phyloP scores from a whole-genome alignment of 2,888 invertebrate genomes.

The Ramazzottius varieornatus region DNA sequence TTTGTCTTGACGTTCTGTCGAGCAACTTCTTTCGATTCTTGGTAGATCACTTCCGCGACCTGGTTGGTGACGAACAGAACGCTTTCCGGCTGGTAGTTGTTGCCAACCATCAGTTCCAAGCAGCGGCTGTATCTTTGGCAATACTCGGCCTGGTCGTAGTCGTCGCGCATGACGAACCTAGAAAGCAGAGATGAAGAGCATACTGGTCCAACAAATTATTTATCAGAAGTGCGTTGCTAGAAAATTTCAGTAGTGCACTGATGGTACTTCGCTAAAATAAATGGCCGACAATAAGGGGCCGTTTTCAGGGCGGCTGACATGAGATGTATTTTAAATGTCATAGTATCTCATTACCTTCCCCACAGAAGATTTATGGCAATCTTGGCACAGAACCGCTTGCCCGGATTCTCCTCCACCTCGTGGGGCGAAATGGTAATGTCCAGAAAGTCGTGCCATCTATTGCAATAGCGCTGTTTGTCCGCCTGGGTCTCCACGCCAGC shows the following conservation, averaged over 20 bases:
- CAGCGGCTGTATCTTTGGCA: not conserved
- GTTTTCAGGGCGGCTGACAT: too few species aligned
- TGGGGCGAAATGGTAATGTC: not conserved
- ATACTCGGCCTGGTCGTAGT: not conserved
- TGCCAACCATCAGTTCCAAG: not conserved
- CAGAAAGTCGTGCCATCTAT: not conserved
- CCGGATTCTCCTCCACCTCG: not conserved
- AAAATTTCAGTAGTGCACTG: too few species aligned
- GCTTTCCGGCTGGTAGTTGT: not conserved
- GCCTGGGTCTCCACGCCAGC: not conserved
- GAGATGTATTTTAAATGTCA: too few species aligned
- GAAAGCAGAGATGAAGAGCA: too few species aligned
- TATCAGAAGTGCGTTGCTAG: too few species aligned
- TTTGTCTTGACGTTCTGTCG: not conserved
- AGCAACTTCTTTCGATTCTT: not conserved
- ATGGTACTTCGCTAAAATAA: too few species aligned
- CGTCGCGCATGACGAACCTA: not conserved
- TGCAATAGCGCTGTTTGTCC: not conserved
- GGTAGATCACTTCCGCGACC: not conserved
- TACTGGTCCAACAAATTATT: too few species aligned
- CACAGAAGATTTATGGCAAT: not conserved
- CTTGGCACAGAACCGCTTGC: not conserved
- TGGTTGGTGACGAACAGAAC: not conserved
- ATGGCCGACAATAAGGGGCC: too few species aligned
- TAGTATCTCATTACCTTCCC: too few species aligned